Base-by-base conservation (phyloP, 2,797 vertebrate species). In the Huso huso region DNA sequence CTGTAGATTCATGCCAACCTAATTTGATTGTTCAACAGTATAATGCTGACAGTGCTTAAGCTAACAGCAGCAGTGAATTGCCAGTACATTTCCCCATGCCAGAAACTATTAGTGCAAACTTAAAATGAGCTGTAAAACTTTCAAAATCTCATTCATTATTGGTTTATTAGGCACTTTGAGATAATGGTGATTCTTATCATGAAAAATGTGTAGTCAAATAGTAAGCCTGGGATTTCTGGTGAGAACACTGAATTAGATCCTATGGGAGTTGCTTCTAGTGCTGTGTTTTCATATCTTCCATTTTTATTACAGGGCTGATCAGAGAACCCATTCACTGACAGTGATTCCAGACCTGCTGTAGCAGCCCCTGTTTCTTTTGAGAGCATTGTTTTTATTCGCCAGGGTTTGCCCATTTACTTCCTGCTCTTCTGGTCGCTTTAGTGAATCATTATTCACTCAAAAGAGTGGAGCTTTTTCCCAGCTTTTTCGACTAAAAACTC, bases 231-330 rank as follows among this genome's bases (percentile, higher is more conserved):
- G 55, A 51, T 74, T 66, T 62, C 12, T 63, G 61, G 62, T 15
- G 23, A 13, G 50, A 62, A 72, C 63, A 59, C 13, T 69, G 70
- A 50, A 68, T 52, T 67, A 49, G 8, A 10, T 8, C 23, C n/a
- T 10, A 52, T 55, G 51, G 51, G 62, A 57, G 6, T 61, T 67
- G 66, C 49, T 65, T 66, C 69, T 51, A 65, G 69, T 66, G 64
- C 13, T 49, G 11, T 63, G 62, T 55, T 69, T 63, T 62, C 15
- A 18, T 55, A 48, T 37, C 13, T 6, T 11, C 61, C 51, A 48
- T 6, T 59, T 66, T 70, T 75, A 49, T 74, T 77, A 69, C 70
- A 68, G 76, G 72, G 61, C 50, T 74, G 71, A 73, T 77, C 49
- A 66, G 68, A 68, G 62, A 55, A 69, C 68, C 68, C 69, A 49